Base-by-base conservation (phyloP, 2,113 vertebrate species). In the Tetraodon nigroviridis region DNA sequence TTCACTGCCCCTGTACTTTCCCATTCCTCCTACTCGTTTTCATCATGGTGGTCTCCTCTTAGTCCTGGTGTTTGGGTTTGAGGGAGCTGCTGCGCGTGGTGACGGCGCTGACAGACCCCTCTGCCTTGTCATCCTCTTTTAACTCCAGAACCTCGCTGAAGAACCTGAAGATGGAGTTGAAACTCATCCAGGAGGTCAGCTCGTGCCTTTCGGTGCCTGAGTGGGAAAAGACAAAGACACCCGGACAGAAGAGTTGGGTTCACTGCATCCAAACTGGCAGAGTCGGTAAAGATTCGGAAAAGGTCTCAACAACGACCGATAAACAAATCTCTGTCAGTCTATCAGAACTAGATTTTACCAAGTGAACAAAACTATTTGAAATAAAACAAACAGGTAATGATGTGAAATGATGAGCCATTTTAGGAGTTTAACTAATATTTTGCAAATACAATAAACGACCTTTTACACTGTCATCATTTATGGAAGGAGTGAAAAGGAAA, bases 151-250 rank as follows among this genome's bases (percentile, higher is more conserved):
- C 90, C 41, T 93, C 88, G 0, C 51, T 73, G 80, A 98, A 96
- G 87, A 95, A 99, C 69, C 84, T 91, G 89, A 98, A 98, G 87
- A 98, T 92, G 22, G 95, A 98, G 29, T 90, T 76, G 79, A 94
- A 95, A 84, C 96, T 99, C 85, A 87, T 95, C 96, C 96, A 98
- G 67, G 95, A 95, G 27, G 95, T 98, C 63, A 98, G 82, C 75
- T 98, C 96, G n/a, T 99, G 96, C 18, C 91, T 92, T 75, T 99
- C 95, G 0, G 96, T 99, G 78, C 95, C 96, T 99, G 85, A 42
- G 67, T 13, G 57, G 12, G 17, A 15, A 58, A 8, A 42, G 11
- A 56, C 21, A 57, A 12, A 75, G 17, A 74, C 16, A 61, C 1
- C 1, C 42, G 16, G 5, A 17, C 42, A 44, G 42, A 17, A 46